These are phyloP conservation scores for Scelioninae gen. 2 DNA, from an alignment of 2,888 invertebrate genomes.

Conservation along the genomic window DNA sequence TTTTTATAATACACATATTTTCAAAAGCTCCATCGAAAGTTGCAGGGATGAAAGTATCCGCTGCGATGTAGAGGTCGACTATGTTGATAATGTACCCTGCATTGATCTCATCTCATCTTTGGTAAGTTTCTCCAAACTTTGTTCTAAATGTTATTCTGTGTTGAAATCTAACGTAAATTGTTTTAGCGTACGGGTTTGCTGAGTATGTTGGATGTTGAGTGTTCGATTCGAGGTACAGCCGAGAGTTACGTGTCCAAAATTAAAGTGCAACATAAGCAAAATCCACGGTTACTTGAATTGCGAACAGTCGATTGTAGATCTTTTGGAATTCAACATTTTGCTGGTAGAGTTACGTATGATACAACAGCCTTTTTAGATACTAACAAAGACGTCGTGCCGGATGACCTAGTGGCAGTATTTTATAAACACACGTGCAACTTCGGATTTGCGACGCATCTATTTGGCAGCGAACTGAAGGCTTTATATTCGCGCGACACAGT, in stretches of 20 bases:
- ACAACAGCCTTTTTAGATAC: constrained; percentile 87
- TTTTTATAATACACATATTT: constrained; percentile 97
- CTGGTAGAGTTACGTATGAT: constrained; percentile 90
- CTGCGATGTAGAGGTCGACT: constrained; percentile 93
- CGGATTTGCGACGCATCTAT: constrained; percentile 97
- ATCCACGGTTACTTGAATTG: constrained; percentile 87
- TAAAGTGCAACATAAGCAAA: constrained; percentile 87
- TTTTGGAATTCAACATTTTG: constrained; percentile 94
- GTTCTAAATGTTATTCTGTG: background rate
- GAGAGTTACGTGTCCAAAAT: constrained; percentile 89
- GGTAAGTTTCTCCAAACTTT: constrained; percentile 73
- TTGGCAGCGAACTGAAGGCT: constrained; percentile 92
- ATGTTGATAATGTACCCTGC: constrained; percentile 96
- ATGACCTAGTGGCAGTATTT: constrained; percentile 94
- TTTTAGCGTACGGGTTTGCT: constrained; percentile 88
- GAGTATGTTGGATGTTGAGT: constrained; percentile 94
- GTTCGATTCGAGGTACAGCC: constrained; percentile 87
- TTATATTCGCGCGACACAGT: constrained; percentile 84
- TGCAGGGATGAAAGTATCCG: constrained; percentile 95
- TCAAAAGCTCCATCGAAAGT: constrained; percentile 94
- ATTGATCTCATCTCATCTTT: constrained; percentile 96
- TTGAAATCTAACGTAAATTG: constrained; percentile 17
- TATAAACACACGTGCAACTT: constrained; percentile 95
- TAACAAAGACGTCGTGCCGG: constrained; percentile 93
- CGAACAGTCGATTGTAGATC: constrained; percentile 87